These are phyloP conservation scores for Larimichthys crocea DNA, from an alignment of 2,113 vertebrate genomes.

Conservation along the genomic window DNA sequence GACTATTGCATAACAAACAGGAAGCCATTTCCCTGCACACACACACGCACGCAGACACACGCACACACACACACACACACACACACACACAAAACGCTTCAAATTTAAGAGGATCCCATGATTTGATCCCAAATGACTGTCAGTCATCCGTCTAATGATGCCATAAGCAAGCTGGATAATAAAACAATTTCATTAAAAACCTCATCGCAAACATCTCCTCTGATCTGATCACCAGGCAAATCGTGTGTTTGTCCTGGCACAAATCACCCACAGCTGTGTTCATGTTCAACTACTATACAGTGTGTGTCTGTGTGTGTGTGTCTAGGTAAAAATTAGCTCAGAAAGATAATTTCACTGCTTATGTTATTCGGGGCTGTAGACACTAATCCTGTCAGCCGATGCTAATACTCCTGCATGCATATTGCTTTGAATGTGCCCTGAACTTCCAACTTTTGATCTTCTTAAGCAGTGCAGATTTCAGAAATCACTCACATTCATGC, in stretches of 20 bases:
- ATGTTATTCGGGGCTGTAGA: constrained; percentile 1
- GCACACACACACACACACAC: background rate
- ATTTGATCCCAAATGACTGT: constrained; percentile 30
- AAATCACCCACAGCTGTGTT: background rate
- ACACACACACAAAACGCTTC: background rate
- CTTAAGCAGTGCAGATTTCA: background rate
- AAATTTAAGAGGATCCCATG: constrained; percentile 21
- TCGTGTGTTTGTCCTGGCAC: background rate
- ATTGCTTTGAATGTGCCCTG: constrained; percentile 12
- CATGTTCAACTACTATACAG: background rate
- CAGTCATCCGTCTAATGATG: constrained; percentile 20
- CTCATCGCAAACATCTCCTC: background rate
- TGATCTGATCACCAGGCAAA: constrained; percentile 4
- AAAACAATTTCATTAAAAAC: constrained; percentile 25
- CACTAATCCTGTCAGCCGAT: constrained; percentile 31
- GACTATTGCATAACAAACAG: background rate
- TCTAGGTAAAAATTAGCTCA: constrained; percentile 11
- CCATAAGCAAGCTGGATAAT: background rate
- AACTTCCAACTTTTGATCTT: constrained; percentile 42
- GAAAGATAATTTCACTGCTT: constrained; percentile 34
- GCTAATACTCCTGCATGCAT: constrained; percentile 12
- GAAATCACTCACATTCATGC: background rate
- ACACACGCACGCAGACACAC: constrained; percentile 3
- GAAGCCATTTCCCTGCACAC: background rate
- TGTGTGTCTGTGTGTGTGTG: background rate